phyloP scores from a whole-genome alignment of 2,888 invertebrate genomes.

The Metopia argyrocephala region DNA sequence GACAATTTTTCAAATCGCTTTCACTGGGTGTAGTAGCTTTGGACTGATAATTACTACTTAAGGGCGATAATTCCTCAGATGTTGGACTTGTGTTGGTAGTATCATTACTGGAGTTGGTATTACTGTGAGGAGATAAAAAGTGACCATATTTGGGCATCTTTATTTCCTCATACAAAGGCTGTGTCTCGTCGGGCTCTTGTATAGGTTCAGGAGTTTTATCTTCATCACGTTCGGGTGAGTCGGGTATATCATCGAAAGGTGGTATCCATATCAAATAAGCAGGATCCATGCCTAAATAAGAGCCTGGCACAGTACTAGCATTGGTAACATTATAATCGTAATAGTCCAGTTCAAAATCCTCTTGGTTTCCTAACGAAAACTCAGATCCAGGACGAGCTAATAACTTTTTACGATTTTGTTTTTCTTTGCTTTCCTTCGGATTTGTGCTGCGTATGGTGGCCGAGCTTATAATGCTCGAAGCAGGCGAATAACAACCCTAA shows the following conservation, averaged over 20 bases:
- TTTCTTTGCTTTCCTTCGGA: slow-evolving; percentile 88
- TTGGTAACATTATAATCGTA: slow-evolving; percentile 94
- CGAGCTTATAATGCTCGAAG: slow-evolving; percentile 83
- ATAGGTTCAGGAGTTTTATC: slow-evolving; percentile 73
- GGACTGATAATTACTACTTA: slow-evolving; percentile 73
- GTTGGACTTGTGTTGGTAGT: slow-evolving; percentile 79
- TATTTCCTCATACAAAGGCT: slow-evolving; percentile 78
- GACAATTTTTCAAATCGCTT: slow-evolving; percentile 67
- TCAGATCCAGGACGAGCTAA: slow-evolving; percentile 86
- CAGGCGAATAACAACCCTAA: slow-evolving; percentile 87
- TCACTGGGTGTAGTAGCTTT: slow-evolving; percentile 73
- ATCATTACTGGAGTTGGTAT: slow-evolving; percentile 80
- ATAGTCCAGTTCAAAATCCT: slow-evolving; percentile 90
- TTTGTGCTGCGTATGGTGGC: slow-evolving; percentile 85
- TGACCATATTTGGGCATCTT: slow-evolving; percentile 77
- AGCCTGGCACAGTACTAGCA: slow-evolving; percentile 89
- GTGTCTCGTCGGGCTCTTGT: slow-evolving; percentile 73
- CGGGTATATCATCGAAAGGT: slow-evolving; percentile 87
- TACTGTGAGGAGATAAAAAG: slow-evolving; percentile 81
- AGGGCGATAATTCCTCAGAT: slow-evolving; percentile 79
- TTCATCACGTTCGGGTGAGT: slow-evolving; percentile 84
- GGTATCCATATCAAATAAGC: slow-evolving; percentile 93
- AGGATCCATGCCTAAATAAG: slow-evolving; percentile 93
- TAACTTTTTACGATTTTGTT: slow-evolving; percentile 85
- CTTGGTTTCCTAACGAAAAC: slow-evolving; percentile 86